phyloP scores from a whole-genome alignment of 2,797 vertebrate species.

The Smutsia gigantea region DNA sequence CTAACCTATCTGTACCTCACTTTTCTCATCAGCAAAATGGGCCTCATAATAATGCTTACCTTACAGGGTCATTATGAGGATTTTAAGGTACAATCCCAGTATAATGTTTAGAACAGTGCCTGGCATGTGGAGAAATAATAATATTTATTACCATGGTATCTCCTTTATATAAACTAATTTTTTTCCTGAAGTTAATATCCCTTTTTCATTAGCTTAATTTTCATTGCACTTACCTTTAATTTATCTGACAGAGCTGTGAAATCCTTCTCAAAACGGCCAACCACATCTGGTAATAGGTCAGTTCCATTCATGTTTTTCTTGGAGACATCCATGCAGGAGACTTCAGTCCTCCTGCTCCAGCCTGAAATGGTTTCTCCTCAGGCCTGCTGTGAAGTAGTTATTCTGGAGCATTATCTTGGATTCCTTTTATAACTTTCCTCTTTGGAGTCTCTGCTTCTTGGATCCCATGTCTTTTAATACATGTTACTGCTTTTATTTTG shows the following conservation, averaged over 20 bases:
- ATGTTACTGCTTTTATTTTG: neutral
- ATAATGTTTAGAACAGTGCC: neutral
- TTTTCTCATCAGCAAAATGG: constrained; percentile 5
- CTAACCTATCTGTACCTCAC: neutral
- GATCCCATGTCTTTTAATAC: neutral
- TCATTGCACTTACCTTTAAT: neutral
- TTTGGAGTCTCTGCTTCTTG: neutral
- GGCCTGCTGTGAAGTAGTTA: neutral
- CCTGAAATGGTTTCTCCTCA: neutral
- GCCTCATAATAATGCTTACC: neutral
- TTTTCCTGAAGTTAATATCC: neutral
- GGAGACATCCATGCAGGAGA: neutral
- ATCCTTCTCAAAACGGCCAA: neutral
- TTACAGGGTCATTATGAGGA: neutral
- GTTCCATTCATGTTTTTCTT: neutral
- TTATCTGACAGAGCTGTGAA: neutral
- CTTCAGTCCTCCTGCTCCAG: neutral
- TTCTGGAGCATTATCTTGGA: neutral
- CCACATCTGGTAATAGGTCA: neutral
- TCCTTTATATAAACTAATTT: neutral
- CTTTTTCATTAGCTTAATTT: constrained; percentile 24
- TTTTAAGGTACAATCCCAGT: neutral
- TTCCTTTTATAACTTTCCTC: neutral
- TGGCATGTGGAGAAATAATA: neutral
- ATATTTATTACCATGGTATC: neutral